Evolutionary conservation across 2,888 invertebrate species (phyloP).

Genomic region (Phrixothrix hirtus): DNA sequence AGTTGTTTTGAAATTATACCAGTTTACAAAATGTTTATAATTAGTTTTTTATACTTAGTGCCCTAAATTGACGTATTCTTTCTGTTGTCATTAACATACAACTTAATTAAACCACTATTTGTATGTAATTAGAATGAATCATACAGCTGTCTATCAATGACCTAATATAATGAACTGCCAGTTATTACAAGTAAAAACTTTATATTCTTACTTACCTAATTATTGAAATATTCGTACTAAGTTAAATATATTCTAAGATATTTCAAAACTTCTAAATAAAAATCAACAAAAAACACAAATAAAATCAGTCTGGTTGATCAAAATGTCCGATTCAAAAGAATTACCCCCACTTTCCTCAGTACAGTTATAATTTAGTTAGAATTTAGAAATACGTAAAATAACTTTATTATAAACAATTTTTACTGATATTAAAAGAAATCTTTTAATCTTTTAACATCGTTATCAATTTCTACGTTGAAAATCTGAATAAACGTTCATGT

Average conservation of each 20-base stretch:
- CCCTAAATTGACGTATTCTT: no score
- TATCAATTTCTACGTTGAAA: constrained; percentile 1
- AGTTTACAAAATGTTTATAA: no score
- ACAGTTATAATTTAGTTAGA: no score
- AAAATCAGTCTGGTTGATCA: constrained; percentile 20
- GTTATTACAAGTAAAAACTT: no score
- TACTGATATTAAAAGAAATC: neutral
- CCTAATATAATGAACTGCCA: no score
- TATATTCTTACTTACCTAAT: neutral
- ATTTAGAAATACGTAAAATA: no score
- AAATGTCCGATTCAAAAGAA: constrained; percentile 38
- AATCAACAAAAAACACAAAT: no score
- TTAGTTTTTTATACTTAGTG: no score
- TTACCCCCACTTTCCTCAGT: constrained; percentile 20
- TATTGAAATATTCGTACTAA: neutral
- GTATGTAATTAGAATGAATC: neutral
- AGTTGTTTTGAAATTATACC: no score
- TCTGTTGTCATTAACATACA: no score
- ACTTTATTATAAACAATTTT: no score
- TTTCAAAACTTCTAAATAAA: neutral
- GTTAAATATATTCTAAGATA: neutral
- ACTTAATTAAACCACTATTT: no score
- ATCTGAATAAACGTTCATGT: constrained; percentile 27
- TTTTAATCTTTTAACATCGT: neutral
- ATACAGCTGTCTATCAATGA: neutral